A percentile compares a stretch with the other conserved stretches of the same genome.
phyloP scores from a whole-genome alignment of 2,113 vertebrate genomes.

The Phyllostomus discolor region DNA sequence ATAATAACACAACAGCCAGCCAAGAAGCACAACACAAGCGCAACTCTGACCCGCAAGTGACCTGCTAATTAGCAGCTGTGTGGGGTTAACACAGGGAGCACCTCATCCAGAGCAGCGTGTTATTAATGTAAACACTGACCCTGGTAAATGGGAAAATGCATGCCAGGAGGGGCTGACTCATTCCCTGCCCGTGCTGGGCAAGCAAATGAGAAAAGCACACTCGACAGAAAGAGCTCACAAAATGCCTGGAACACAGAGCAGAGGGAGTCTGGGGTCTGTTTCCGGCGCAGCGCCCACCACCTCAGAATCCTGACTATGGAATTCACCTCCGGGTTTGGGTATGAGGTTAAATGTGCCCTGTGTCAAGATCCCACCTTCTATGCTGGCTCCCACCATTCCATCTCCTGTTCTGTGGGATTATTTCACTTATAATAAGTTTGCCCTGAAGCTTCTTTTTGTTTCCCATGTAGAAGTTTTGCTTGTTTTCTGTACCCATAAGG shows the following conservation, averaged over 20 bases:
- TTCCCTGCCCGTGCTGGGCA: conserved; percentile 58
- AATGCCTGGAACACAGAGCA: neutral
- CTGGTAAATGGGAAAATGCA: conserved; percentile 74
- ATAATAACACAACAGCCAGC: conserved; percentile 70
- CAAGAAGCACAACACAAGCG: conserved; percentile 60
- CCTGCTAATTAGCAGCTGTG: conserved; percentile 79
- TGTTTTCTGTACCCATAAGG: neutral
- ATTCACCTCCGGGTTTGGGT: conserved; percentile 51
- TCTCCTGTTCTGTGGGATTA: neutral
- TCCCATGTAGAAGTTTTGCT: neutral
- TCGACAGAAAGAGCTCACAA: conserved; percentile 29
- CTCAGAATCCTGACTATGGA: conserved; percentile 33
- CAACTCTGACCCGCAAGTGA: conserved; percentile 82
- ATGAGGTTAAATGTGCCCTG: neutral
- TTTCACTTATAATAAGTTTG: neutral
- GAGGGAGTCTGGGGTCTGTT: conserved; percentile 17
- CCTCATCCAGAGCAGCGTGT: neutral
- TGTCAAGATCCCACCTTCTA: neutral
- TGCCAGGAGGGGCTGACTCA: conserved; percentile 74
- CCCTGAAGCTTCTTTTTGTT: neutral
- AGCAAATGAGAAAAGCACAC: conserved; percentile 60
- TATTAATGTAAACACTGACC: conserved; percentile 65
- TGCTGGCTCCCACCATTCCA: neutral
- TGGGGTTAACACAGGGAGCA: conserved; percentile 74
- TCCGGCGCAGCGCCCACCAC: neutral